Evolutionary conservation across 30 jellyfish, hydroid and myxozoan species (phyloP).

Genomic region (Euphysa ruthae): DNA sequence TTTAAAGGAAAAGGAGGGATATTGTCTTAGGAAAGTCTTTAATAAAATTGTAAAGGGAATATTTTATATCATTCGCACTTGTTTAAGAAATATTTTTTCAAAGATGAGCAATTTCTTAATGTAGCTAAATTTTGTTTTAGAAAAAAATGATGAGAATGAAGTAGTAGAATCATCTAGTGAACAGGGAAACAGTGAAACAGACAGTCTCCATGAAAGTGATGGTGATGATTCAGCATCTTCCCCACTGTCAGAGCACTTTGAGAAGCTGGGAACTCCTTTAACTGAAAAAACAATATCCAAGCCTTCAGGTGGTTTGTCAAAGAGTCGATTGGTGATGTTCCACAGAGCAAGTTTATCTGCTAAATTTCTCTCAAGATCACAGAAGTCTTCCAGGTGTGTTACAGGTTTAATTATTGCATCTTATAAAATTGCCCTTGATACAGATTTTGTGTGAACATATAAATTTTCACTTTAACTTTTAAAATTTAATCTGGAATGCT

Average conservation of each 20-base stretch:
- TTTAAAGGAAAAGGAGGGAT: too few species aligned
- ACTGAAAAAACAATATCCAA: not conserved
- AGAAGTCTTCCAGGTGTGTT: slow-evolving; percentile 36
- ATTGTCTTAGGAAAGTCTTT: too few species aligned
- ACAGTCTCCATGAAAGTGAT: slow-evolving; percentile 6
- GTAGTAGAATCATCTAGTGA: slow-evolving; percentile 14
- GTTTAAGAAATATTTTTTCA: too few species aligned
- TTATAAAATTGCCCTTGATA: too few species aligned
- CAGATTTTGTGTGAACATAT: too few species aligned
- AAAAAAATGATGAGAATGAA: not conserved
- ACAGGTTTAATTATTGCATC: too few species aligned
- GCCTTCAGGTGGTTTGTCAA: slow-evolving; percentile 8
- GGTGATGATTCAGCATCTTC: slow-evolving; percentile 66
- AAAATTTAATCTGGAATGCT: too few species aligned
- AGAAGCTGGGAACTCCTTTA: slow-evolving; percentile 53
- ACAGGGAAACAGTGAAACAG: not conserved
- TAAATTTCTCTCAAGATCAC: slow-evolving; percentile 77
- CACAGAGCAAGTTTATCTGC: slow-evolving; percentile 90
- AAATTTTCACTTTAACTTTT: too few species aligned
- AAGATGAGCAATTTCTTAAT: too few species aligned
- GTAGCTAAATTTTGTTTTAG: slow-evolving; percentile 2
- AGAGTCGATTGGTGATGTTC: not conserved
- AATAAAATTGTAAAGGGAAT: too few species aligned
- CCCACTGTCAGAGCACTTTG: slow-evolving; percentile 88
- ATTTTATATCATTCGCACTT: too few species aligned